Percentiles rank a stretch among this genome's conserved stretches.
phyloP scores from a whole-genome alignment of 2,797 vertebrate species.

The Orestias chungarensis region DNA sequence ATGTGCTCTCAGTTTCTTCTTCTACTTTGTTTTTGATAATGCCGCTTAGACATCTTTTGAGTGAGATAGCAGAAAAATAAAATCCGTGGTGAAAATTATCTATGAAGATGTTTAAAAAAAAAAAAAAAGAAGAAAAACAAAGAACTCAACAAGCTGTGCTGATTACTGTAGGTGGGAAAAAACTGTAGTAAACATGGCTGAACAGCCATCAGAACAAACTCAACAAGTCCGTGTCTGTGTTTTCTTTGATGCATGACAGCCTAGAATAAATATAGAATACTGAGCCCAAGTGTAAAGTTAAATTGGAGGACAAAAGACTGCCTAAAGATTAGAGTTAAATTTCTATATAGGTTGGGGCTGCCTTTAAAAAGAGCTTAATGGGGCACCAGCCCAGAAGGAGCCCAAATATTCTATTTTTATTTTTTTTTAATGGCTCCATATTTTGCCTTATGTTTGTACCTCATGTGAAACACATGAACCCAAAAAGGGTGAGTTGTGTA shows the following conservation, averaged over 20 bases:
- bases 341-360: too few species aligned
- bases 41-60: conserved; percentile 76
- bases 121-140: conserved; percentile 62
- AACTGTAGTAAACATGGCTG: conserved; percentile 78
- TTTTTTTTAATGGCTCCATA: too few species aligned
- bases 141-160: conserved; percentile 69
- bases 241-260: conserved; percentile 29
- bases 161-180: conserved; percentile 81
- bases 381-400: too few species aligned
- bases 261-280: too few species aligned
- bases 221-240: conserved; percentile 32
- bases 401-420: too few species aligned
- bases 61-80: conserved; percentile 74
- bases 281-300: too few species aligned
- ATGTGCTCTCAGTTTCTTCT: conserved; percentile 66
- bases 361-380: too few species aligned
- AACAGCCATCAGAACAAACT: conserved; percentile 65
- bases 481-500: too few species aligned
- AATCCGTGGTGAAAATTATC: conserved; percentile 74
- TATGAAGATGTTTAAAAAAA: conserved; percentile 72
- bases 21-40: conserved; percentile 68
- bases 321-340: too few species aligned
- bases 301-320: too few species aligned
- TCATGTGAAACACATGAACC: too few species aligned
- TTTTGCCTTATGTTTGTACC: too few species aligned